Base-by-base conservation (phyloP, 2,797 vertebrate genomes). In the Crocodylus rhombifer region DNA sequence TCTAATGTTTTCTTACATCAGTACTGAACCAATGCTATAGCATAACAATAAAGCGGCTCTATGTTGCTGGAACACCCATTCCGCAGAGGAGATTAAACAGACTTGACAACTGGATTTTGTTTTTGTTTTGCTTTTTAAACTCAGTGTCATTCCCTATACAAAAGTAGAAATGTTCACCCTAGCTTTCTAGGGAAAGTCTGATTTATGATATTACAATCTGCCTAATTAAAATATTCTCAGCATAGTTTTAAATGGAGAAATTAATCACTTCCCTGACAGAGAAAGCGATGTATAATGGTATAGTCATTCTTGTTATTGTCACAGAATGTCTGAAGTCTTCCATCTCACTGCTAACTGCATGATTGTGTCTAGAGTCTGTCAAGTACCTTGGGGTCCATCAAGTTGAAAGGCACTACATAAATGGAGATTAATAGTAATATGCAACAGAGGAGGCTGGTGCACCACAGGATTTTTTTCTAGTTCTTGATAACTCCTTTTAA, bases 151-250 rank as follows among this genome's bases (percentile, higher is more conserved):
- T 1, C 58, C 82, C 28, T 79, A 51, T 51, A 65, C 30, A 89
- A 26, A 11, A 78, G 3, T 36, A 4, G 4, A 92, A 26, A 7
- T 11, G 20, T 1, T 13, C 85, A 26, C 26, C 33, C 5, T 0
- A 33, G 0, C 5, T 17, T 11, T 62, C 82, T 55, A 23, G 15
- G 42, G 62, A 94, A 16, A 89, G 71, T 36, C 80, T 75, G 21
- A 73, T 2, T 0, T 0, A 74, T 57, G 42, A 87, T 57, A 51
- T 1, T 0, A 57, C 23, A 33, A 76, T 74, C 86, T 82, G 4
- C 42, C 57, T 80, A 25, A 21, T 25, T 2, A 71, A 4, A 2
- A 28, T 62, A 14, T 0, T 1, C 17, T 63, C 61, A 82, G 25
- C 42, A 33, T 14, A 73, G 4, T 28, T 69, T 80, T 57, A 81